Evolutionary conservation across 2,888 invertebrate species (phyloP), one percentile per base, ranked within the genome.

Genomic region (Teinopalpus imperialis): DNA sequence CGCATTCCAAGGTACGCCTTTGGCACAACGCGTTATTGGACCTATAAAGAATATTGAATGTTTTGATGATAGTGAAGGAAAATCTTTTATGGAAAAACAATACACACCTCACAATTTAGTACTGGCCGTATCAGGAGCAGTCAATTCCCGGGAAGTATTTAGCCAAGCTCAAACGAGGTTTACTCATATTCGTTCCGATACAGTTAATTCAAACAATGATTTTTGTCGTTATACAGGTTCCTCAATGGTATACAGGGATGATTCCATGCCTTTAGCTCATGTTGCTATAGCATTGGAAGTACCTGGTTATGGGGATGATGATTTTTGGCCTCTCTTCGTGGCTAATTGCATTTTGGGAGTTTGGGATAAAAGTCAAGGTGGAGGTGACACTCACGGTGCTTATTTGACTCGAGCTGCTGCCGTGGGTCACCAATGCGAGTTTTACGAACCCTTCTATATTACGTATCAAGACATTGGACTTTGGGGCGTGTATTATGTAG

Each of bases 101-200:
- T 83, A 78, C 23, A 69, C 68, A 14, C 81, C 82, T 0, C 62
- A 92, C 9, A 86, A 94, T 53, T 91, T 96, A 66, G 93, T 94
- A 2, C 69, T 97, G 18, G 92, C 93, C 18, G 92, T 91, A 29
- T 93, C 94, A 26, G 95, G 93, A 42, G 91, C 92, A 23, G 90
- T 95, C 0, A 73, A 91, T 32, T 95, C 95, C 59, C 77, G 90
- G 0, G 78, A 91, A 39, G 77, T 95, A 39, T 89, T 91, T 10
- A 73, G 87, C 9, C 70, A 91, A 14, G 93, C 93, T 1, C 74
- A 91, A 21, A 71, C 46, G 0, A 47, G 51, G 10, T 60, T 94
- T 54, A 90, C 93, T 60, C 91, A 92, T 61, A 45, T 74, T 30
- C 8, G 29, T 12, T 39, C 6, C 31, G 60, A 4, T 45, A 53